These are phyloP conservation scores for Hydrotaea diabolus DNA, from an alignment of 2,888 invertebrate genomes.

Conservation along the genomic window DNA sequence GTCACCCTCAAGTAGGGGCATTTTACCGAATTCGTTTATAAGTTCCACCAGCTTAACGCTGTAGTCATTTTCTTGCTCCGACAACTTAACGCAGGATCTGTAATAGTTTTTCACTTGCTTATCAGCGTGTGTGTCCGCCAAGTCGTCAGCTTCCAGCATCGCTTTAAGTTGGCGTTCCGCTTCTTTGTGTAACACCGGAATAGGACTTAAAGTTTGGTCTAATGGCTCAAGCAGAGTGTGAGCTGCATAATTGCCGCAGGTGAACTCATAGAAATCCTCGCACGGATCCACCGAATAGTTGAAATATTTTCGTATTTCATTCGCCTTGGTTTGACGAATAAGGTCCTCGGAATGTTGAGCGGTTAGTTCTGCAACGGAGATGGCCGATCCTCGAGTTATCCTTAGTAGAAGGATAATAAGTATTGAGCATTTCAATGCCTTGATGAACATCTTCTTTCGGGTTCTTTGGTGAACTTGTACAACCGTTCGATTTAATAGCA, in stretches of 20 bases:
- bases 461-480: too few species aligned
- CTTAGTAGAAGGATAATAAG: background rate
- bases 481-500: too few species aligned
- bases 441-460: too few species aligned
- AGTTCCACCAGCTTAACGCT: background rate
- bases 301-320: slow-evolving; percentile 74
- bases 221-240: slow-evolving; percentile 21
- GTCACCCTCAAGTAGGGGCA: background rate
- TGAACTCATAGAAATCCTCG: slow-evolving; percentile 75
- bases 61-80: background rate
- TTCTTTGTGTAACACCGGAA: slow-evolving; percentile 42
- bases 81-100: background rate
- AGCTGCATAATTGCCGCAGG: slow-evolving; percentile 76
- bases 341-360: background rate
- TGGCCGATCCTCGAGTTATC: background rate
- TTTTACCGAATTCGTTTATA: background rate
- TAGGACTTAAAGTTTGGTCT: background rate
- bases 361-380: too few species aligned
- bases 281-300: slow-evolving; percentile 72
- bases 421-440: too few species aligned
- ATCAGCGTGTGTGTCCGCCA: background rate
- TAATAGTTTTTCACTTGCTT: background rate
- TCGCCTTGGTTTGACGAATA: slow-evolving; percentile 73
- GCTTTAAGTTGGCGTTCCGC: slow-evolving; percentile 47
- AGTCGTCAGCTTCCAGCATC: background rate